These are phyloP conservation scores for Leptatherina wallacei DNA, from an alignment of 2,797 vertebrate genomes.

Conservation along the genomic window DNA sequence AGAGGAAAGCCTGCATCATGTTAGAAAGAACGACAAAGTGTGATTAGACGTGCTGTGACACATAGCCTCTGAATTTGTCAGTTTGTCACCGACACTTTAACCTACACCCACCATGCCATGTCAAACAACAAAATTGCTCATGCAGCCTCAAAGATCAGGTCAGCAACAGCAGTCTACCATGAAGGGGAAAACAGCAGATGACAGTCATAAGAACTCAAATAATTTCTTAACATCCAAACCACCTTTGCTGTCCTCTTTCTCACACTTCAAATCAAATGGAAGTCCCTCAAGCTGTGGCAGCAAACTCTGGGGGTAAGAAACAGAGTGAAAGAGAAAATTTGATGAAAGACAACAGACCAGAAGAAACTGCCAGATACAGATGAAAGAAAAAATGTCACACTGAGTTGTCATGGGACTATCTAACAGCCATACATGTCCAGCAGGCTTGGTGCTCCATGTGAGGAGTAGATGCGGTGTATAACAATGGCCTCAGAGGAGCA, in stretches of 20 bases:
- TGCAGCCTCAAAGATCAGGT: constrained; percentile 22
- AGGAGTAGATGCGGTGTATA: constrained; percentile 45
- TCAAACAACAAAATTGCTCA: constrained; percentile 24
- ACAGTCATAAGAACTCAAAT: constrained; percentile 27
- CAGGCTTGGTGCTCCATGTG: constrained; percentile 58
- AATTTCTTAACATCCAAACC: constrained; percentile 1
- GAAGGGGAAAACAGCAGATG: neutral
- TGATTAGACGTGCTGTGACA: constrained; percentile 48
- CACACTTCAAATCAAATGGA: constrained; percentile 34
- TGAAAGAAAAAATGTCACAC: constrained; percentile 61
- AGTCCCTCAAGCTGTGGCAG: constrained; percentile 48
- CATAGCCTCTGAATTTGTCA: constrained; percentile 47
- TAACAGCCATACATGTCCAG: constrained; percentile 44
- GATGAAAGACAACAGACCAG: constrained; percentile 53
- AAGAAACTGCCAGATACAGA: constrained; percentile 56
- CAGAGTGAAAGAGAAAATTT: constrained; percentile 39
- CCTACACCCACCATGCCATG: constrained; percentile 21
- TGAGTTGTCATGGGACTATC: constrained; percentile 51
- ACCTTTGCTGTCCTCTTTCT: constrained; percentile 2
- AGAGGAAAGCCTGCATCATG: constrained; percentile 26
- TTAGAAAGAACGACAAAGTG: constrained; percentile 29
- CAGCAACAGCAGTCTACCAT: constrained; percentile 9
- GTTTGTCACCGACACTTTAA: constrained; percentile 54
- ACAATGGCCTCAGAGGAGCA: constrained; percentile 56
- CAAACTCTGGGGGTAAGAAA: constrained; percentile 30